These are phyloP conservation scores for Steinernema scapterisci DNA, from an alignment of 2,888 invertebrate genomes.

Conservation along the genomic window DNA sequence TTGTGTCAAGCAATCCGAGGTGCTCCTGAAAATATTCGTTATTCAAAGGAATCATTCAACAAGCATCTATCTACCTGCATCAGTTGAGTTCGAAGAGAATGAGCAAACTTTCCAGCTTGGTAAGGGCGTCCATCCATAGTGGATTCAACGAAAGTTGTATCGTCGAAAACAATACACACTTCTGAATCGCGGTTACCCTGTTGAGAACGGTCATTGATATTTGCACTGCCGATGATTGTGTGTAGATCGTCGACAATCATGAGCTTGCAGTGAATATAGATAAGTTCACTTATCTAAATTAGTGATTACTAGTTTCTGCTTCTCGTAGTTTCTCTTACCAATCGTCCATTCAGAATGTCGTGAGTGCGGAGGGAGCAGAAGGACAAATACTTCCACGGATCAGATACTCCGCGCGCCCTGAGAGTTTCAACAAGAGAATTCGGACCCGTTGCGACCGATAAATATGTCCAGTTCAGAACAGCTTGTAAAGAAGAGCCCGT, in stretches of 20 bases:
- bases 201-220: slow-evolving; percentile 93
- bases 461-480: slow-evolving; percentile 95
- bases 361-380: slow-evolving; percentile 70
- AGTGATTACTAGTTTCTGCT: too few relatives aligned
- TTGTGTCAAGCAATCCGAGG: slow-evolving; percentile 76
- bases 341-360: slow-evolving; percentile 68
- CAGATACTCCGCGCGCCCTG: slow-evolving; percentile 72
- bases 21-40: slow-evolving; percentile 76
- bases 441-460: slow-evolving; percentile 86
- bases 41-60: background rate
- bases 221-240: slow-evolving; percentile 94
- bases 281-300: slow-evolving; percentile 80
- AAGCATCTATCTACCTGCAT: slow-evolving; percentile 71
- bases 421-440: slow-evolving; percentile 82
- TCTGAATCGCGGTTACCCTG: slow-evolving; percentile 89
- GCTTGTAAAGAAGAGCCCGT: slow-evolving; percentile 80
- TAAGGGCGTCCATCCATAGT: slow-evolving; percentile 82
- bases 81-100: slow-evolving; percentile 80
- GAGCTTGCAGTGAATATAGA: slow-evolving; percentile 96
- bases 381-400: slow-evolving; percentile 70
- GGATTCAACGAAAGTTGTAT: slow-evolving; percentile 75
- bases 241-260: slow-evolving; percentile 88
- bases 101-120: slow-evolving; percentile 84
- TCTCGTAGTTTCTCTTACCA: too few relatives aligned
- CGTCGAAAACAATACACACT: slow-evolving; percentile 77